phyloP scores from a whole-genome alignment of 2,113 vertebrate species.

The Pandion haliaetus region DNA sequence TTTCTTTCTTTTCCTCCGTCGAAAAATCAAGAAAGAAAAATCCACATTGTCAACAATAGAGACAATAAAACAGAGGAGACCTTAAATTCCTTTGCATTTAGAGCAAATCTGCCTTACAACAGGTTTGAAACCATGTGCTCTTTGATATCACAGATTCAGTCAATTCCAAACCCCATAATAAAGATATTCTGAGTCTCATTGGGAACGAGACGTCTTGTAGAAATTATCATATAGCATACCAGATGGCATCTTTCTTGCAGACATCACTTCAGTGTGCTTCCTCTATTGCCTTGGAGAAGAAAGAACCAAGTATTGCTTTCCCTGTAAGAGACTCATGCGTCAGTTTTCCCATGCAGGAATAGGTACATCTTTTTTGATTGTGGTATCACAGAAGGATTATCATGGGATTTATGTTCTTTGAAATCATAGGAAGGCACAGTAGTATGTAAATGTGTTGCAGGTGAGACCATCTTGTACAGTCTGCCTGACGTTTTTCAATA shows the following conservation, averaged over 20 bases:
- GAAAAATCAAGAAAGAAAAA: neutral
- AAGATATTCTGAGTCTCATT: slow-evolving; percentile 31
- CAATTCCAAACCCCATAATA: neutral
- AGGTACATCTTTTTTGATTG: neutral
- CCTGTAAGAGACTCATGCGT: neutral
- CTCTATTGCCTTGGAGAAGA: slow-evolving; percentile 43
- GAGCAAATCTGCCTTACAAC: neutral
- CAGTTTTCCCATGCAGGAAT: neutral
- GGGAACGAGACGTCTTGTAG: slow-evolving; percentile 36
- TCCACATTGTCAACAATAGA: neutral
- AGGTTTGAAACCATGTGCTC: neutral
- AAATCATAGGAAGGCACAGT: neutral
- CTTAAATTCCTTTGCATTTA: neutral
- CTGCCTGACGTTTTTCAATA: neutral
- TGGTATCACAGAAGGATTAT: neutral
- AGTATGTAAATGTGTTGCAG: neutral
- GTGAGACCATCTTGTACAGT: neutral
- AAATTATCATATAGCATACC: slow-evolving; percentile 14
- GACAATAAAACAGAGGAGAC: neutral
- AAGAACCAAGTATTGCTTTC: neutral
- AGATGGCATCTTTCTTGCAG: slow-evolving; percentile 55
- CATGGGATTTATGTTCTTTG: neutral
- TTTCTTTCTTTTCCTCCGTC: neutral
- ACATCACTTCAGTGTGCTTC: neutral
- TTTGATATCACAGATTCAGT: slow-evolving; percentile 9